phyloP scores from a whole-genome alignment of 2,113 vertebrate species.

The Lepidothrix coronata region DNA sequence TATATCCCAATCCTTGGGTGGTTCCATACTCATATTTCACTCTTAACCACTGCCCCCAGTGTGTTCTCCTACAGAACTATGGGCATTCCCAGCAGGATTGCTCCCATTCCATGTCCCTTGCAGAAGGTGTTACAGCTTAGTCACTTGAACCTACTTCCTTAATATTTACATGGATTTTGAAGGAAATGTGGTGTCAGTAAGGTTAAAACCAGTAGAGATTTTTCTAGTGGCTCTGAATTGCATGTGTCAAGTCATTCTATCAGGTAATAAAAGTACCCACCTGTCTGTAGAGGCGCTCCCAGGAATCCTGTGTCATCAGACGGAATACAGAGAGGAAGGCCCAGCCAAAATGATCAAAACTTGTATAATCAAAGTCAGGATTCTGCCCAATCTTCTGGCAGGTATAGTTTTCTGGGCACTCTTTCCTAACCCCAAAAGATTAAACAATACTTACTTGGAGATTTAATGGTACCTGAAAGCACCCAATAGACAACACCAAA shows the following conservation, averaged over 20 bases:
- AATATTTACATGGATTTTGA: not conserved
- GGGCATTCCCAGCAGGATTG: not conserved
- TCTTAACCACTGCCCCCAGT: not conserved
- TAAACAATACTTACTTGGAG: not conserved
- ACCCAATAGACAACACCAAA: not conserved
- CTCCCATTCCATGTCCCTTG: not conserved
- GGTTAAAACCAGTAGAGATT: not conserved
- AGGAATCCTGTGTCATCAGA: constrained; percentile 93
- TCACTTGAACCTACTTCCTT: not conserved
- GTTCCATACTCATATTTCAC: not conserved
- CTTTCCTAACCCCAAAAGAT: constrained; percentile 43
- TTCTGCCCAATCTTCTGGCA: constrained; percentile 80
- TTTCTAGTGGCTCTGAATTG: not conserved
- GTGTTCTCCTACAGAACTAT: not conserved
- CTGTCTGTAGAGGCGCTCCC: constrained; percentile 95
- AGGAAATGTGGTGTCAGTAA: not conserved
- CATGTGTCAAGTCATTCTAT: not conserved
- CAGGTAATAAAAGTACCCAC: constrained; percentile 59
- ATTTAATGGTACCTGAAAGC: not conserved
- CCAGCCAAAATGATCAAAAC: constrained; percentile 94
- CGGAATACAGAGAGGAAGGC: constrained; percentile 92
- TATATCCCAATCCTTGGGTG: not conserved
- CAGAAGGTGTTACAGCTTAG: not conserved
- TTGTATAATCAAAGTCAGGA: constrained; percentile 92
- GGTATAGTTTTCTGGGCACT: constrained; percentile 79